A percentile compares a stretch with the other conserved stretches of the same genome.
Conservation (phyloP, 2,113 vertebrate species). For the Ctenodactylus gundi region DNA sequence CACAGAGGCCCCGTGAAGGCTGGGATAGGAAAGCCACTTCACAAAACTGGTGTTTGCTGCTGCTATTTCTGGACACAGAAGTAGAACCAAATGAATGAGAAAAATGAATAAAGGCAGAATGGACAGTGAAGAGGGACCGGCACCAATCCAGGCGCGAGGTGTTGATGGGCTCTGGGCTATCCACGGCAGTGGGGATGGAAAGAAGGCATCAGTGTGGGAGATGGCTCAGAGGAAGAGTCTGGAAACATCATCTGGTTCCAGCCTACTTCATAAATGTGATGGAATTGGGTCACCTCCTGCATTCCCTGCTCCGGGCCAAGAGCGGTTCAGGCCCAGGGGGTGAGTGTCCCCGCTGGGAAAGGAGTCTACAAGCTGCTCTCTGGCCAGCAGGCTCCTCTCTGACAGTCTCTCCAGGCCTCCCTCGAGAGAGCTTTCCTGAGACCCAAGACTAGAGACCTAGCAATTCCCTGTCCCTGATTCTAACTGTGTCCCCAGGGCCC, state of each 20-base stretch:
- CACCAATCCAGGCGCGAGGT: background rate
- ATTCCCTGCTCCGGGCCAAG: background rate
- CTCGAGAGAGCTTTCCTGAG: background rate
- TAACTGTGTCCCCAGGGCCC: background rate
- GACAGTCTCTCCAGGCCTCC: background rate
- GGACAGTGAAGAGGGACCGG: background rate
- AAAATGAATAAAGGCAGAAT: background rate
- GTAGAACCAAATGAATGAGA: background rate
- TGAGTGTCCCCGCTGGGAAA: too few species aligned
- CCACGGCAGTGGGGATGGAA: slow-evolving; percentile 39
- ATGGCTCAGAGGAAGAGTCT: slow-evolving; percentile 45
- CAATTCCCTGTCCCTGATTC: background rate
- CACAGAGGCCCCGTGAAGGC: background rate
- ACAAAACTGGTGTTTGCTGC: background rate
- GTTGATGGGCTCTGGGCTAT: slow-evolving; percentile 15
- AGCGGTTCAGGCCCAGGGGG: background rate
- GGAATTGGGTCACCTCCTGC: slow-evolving; percentile 61
- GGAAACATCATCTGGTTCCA: slow-evolving; percentile 51
- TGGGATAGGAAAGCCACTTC: slow-evolving; percentile 4
- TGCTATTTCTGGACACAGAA: background rate
- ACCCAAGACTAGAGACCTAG: background rate
- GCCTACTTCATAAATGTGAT: slow-evolving; percentile 29
- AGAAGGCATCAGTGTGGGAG: slow-evolving; percentile 57
- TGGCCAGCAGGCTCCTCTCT: background rate
- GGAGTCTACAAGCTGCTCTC: background rate